Evolutionary conservation across 2,113 vertebrate genomes (phyloP), one percentile per base, ranked within the genome.

Genomic region (Cheilinus undulatus): DNA sequence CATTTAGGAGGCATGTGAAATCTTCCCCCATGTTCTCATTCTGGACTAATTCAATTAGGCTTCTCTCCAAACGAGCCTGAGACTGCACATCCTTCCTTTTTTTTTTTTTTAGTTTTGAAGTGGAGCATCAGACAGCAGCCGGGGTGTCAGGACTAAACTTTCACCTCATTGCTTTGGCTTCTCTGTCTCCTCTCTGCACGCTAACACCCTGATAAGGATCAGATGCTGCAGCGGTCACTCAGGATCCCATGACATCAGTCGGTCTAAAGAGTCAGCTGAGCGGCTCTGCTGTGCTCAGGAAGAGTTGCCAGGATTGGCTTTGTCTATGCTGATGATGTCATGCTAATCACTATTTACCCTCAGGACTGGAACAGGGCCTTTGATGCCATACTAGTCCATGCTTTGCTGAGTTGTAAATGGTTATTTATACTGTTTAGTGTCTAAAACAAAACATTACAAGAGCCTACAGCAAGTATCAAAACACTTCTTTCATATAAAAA

Each of bases 11-110:
- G 85, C 86, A 83, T 90, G 86, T 90, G 88, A 90, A 91, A 88
- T 89, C 79, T 86, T 87, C 80, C 74, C 83, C 71, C 49, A 79
- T 84, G 89, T 82, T 84, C 85, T 88, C 86, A 88, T 88, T 86
- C 86, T 63, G 63, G 70, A 51, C 83, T 94, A 94, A 94, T 93
- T 93, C 78, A 94, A 94, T 94, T 92, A 93, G 80, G 84, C 81
- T 76, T 27, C 67, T 80, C 89, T 89, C 89, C 86, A 92, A 86
- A 81, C 22, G 26, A 79, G 77, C 45, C 78, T 70, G 66, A 57
- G 76, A 84, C 63, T 5, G 4, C 26, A 65, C 17, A 70, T 70
- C 56, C n/a, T 62, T 32, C 43, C 26, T 32, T 45, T 61, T 26
- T 60, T 30, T 36, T 38, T 28, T 36, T 45, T 61, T 30, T 60